Evolutionary conservation across 2,113 vertebrate species (phyloP), one percentile per base, ranked within the genome.

Genomic region (Gorsachius goisagi): DNA sequence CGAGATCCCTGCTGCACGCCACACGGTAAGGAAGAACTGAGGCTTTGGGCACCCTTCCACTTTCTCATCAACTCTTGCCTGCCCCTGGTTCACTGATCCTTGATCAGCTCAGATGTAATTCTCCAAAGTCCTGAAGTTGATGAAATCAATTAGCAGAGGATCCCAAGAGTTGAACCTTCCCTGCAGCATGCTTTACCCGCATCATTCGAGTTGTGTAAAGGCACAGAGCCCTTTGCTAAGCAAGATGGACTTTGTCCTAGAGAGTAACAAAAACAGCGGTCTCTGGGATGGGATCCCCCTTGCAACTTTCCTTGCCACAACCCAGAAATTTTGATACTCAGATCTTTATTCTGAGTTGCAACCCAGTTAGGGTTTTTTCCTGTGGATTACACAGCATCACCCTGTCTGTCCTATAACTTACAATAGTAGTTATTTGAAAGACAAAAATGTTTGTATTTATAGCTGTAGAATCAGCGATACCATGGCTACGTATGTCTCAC

Each of bases 101-200:
- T 12, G 0, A 58, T 32, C 69, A 26, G 20, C 78, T 79, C 71
- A 56, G 44, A 9, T 20, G 5, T 9, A 56, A 62, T 30, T 69
- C 77, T 63, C 37, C 28, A 6, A 90, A 72, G 59, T 35, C 45
- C 62, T 75, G 0, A 58, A 75, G 35, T 1, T 85, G n/a, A 89
- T 59, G 9, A 79, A 69, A 83, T 41, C 45, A 53, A 50, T 41
- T 56, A 90, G 79, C 41, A 69, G 52, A 67, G 28, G 30, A 88
- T 60, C 16, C 56, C 63, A 49, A 58, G 88, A 56, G 22, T 56
- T 87, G 62, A 75, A 52, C 35, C 53, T 64, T 64, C 53, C 39
- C 45, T 50, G 67, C 66, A 52, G 49, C 44, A 45, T 0, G 0
- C 74, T 68, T 35, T 5, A 58, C 14, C 24, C 14, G 0, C 4